Percentiles rank a stretch among this genome's conserved stretches.
These are phyloP conservation scores for Phaethornis superciliosus DNA, from an alignment of 2,113 vertebrate genomes.

Conservation along the genomic window DNA sequence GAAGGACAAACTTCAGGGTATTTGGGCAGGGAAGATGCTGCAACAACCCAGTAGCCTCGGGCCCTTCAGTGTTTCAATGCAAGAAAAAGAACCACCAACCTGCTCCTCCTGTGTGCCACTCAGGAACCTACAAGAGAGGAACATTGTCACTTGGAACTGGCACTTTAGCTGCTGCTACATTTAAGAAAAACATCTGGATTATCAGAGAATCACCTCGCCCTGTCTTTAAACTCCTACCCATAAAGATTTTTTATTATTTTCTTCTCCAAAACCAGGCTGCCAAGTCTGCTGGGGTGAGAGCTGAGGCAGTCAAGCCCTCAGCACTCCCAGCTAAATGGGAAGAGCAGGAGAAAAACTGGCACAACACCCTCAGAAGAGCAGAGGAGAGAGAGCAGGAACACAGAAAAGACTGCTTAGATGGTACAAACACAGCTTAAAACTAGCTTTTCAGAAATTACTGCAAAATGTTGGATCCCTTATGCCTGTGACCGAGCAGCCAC, in stretches of 20 bases:
- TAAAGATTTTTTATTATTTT: background rate
- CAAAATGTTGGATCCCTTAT: background rate
- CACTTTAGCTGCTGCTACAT: accelerated
- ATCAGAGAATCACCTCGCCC: background rate
- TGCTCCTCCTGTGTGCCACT: constrained; percentile 13
- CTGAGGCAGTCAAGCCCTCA: accelerated
- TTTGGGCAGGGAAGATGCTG: background rate
- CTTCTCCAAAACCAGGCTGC: background rate
- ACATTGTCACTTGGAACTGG: background rate
- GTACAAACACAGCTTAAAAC: background rate
- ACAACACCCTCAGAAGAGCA: background rate
- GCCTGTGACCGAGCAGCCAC: background rate
- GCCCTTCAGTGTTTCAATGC: background rate
- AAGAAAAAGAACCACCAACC: constrained; percentile 35
- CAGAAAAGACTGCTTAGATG: background rate
- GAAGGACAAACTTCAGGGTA: background rate
- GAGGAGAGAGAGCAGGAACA: background rate
- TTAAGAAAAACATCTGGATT: background rate
- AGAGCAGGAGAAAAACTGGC: background rate
- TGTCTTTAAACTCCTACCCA: background rate
- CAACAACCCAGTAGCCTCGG: background rate
- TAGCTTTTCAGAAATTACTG: accelerated
- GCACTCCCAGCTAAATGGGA: background rate
- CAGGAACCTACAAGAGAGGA: constrained; percentile 57
- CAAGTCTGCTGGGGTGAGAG: background rate